These are phyloP conservation scores for Melanotaenia boesemani DNA, from an alignment of 2,797 vertebrate genomes.

Conservation along the genomic window DNA sequence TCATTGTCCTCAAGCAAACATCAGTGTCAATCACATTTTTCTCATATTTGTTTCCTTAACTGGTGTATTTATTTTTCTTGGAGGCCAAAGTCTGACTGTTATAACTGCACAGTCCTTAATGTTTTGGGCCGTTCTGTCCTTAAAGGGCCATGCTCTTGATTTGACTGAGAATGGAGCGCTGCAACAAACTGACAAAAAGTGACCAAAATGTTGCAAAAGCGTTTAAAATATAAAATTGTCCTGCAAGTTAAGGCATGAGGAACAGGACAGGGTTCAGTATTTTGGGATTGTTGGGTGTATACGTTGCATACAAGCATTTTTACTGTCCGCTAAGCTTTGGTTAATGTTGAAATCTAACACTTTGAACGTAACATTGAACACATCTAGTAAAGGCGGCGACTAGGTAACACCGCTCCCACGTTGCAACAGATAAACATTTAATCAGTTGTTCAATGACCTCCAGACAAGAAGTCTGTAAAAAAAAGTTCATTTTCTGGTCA, in stretches of 20 bases:
- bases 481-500: not conserved
- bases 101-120: not conserved
- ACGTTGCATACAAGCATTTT: not conserved
- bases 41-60: not conserved
- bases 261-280: not conserved
- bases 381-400: not conserved
- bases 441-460: not conserved
- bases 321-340: not conserved
- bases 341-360: not conserved
- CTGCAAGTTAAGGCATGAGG: not conserved
- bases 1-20: not conserved
- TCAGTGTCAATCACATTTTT: not conserved
- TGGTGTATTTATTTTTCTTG: not conserved
- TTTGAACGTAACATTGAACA: not conserved
- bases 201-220: not conserved
- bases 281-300: not conserved
- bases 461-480: not conserved
- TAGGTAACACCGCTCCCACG: not conserved
- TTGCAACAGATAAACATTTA: not conserved
- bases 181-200: not conserved
- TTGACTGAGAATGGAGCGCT: not conserved
- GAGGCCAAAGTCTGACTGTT: not conserved
- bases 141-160: not conserved
- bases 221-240: not conserved
- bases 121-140: not conserved